Conservation (phyloP, 2,113 vertebrate species). For the Ictalurus punctatus region DNA sequence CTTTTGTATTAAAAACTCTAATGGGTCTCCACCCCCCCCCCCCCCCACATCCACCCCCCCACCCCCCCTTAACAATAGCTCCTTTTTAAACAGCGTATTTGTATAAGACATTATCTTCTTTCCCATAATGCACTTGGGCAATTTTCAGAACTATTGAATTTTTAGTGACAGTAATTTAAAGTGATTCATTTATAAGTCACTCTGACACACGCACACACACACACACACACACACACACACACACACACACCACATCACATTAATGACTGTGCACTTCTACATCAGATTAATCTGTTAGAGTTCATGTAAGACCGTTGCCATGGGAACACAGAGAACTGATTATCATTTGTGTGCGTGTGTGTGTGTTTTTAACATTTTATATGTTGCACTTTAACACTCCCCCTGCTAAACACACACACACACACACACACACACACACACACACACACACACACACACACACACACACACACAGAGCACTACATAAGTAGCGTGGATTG, state of each 20-base stretch:
- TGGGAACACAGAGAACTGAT: not conserved
- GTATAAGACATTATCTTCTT: not conserved
- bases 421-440: not conserved
- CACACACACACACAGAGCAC: not conserved
- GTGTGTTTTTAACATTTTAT: conserved; percentile 8
- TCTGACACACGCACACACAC: not conserved
- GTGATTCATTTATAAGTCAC: conserved; percentile 10
- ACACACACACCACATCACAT: not conserved
- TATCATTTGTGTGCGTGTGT: conserved; percentile 26
- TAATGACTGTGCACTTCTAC: conserved; percentile 9
- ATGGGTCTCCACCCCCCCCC: too few relatives aligned
- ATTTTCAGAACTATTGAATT: conserved; percentile 15
- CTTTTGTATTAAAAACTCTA: not conserved
- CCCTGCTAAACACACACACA: not conserved
- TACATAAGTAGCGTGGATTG: not conserved
- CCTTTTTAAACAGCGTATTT: not conserved
- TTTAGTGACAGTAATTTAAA: conserved; percentile 2
- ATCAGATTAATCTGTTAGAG: not conserved
- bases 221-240: not conserved
- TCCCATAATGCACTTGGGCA: conserved; percentile 24
- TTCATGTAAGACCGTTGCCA: not conserved
- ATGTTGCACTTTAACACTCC: not conserved
- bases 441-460: conserved; percentile 9
- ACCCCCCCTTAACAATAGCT: not conserved
- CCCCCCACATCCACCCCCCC: too few relatives aligned